Evolutionary conservation across 2,113 vertebrate genomes (phyloP).

Genomic region (Podiceps cristatus): DNA sequence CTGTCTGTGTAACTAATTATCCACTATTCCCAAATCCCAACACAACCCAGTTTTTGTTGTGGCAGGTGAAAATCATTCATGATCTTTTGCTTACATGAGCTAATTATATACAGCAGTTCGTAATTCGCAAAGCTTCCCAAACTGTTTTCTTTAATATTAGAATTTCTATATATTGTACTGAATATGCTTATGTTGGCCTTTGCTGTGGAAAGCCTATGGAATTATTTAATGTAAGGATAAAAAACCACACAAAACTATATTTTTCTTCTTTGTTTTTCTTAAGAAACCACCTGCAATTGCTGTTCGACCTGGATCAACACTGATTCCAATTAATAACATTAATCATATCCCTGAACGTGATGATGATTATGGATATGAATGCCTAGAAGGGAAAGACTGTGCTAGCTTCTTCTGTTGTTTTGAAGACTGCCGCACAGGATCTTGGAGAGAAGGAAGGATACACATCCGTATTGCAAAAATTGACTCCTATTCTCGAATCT

Average conservation of each 20-base stretch:
- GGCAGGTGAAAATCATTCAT: slow-evolving; percentile 10
- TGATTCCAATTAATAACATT: slow-evolving; percentile 91
- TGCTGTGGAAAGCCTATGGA: background rate
- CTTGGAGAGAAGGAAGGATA: slow-evolving; percentile 93
- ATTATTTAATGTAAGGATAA: background rate
- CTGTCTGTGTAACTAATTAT: slow-evolving; percentile 48
- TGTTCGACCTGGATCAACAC: slow-evolving; percentile 86
- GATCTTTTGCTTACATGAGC: background rate
- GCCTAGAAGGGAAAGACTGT: slow-evolving; percentile 95
- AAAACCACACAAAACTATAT: background rate
- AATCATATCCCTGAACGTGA: slow-evolving; percentile 84
- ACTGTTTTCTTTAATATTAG: background rate
- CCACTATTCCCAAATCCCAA: slow-evolving; percentile 14
- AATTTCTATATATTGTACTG: background rate
- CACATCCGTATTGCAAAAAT: slow-evolving; percentile 96
- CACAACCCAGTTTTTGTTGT: background rate
- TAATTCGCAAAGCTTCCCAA: background rate
- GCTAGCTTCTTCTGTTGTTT: slow-evolving; percentile 97
- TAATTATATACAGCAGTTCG: background rate
- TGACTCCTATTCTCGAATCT: slow-evolving; percentile 94
- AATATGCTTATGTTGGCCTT: background rate
- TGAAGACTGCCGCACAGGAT: slow-evolving; percentile 92
- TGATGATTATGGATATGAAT: slow-evolving; percentile 88
- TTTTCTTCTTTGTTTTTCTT: slow-evolving; percentile 14
- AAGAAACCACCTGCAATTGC: slow-evolving; percentile 82